Conservation (phyloP, 1,140 invertebrate species). For the Aradophagus sp. region DNA sequence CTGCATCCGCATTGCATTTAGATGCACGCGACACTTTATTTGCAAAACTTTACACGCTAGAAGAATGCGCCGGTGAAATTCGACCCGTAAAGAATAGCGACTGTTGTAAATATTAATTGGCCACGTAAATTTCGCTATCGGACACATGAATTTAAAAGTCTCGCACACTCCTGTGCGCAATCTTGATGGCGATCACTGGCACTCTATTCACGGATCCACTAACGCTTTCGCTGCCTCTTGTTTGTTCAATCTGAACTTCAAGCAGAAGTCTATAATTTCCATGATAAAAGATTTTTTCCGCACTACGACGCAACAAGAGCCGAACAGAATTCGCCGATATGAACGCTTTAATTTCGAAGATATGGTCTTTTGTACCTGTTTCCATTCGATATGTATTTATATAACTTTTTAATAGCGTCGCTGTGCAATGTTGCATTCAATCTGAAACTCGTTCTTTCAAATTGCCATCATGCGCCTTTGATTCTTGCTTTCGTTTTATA, state of each 20-base stretch:
- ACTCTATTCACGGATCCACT: constrained; percentile 42
- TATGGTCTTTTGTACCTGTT: constrained; percentile 21
- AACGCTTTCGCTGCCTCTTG: constrained; percentile 35
- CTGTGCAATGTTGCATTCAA: constrained; percentile 7
- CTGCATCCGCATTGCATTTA: too few relatives aligned
- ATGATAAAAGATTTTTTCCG: constrained; percentile 55
- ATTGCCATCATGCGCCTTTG: constrained; percentile 1
- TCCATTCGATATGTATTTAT: constrained; percentile 34
- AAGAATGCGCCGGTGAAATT: not conserved
- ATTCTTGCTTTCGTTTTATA: constrained; percentile 10
- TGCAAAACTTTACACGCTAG: constrained; percentile 2
- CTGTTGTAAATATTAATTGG: constrained; percentile 44
- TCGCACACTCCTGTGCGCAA: constrained; percentile 25
- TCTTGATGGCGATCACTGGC: constrained; percentile 42
- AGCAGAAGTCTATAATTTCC: constrained; percentile 49
- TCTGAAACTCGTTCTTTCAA: constrained; percentile 23
- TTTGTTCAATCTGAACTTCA: constrained; percentile 48
- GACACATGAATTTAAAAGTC: constrained; percentile 28
- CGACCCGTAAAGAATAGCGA: not conserved
- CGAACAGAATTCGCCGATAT: constrained; percentile 42
- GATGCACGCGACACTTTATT: not conserved
- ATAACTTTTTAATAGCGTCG: constrained; percentile 29
- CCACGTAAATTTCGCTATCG: constrained; percentile 25
- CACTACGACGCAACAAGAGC: constrained; percentile 8
- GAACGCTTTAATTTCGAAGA: constrained; percentile 46